Base-by-base conservation (phyloP, 2,888 invertebrate species). In the Eupeodes luniger region DNA sequence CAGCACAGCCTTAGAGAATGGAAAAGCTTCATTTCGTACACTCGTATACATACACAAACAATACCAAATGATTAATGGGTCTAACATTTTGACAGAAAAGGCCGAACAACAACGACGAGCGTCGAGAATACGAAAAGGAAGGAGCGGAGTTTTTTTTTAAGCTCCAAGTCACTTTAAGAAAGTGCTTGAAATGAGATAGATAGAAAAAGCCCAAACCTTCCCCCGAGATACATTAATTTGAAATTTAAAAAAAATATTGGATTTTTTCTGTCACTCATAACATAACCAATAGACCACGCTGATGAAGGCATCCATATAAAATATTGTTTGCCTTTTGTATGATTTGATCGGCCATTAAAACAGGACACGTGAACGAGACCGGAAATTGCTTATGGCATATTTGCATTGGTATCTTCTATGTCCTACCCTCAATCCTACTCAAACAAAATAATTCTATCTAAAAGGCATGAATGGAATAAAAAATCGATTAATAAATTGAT, bases 51-150 rank as follows among this genome's bases (percentile, higher is more conserved):
- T 55, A 10, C 19, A 47, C 47, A 81, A 51, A 78, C 76, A 80
- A 83, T 87, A 44, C 76, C 76, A 34, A 83, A 87, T 87, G 83
- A 87, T 87, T 76, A 80, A 87, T 87, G 86, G 70, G 47, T 82
- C 82, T 74, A 70, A 74, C 62, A 78, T 72, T 85, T 81, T 85
- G 77, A 81, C 81, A 85, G 81, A n/a, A 40, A 47, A 51, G 49
- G 34, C 19, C 0, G 16, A 12, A 9, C 16, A 36, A 34, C 27
- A 6, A 76, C 16, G 11, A 51, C 5, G 74, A 67, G 3, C 7
- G 9, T 11, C 12, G 6, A 12, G 5, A 34, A 34, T 12, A 14
- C 14, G 5, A 14, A n/a, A 14, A 14, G 14, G 4, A 51, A 5
- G 51, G 51, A 27, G 27, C 27, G 27, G 27, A 27, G 27, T 27